Evolutionary conservation across 2,113 vertebrate species (phyloP), one percentile per base, ranked within the genome.

Genomic region (Corythoichthys haematopterus): DNA sequence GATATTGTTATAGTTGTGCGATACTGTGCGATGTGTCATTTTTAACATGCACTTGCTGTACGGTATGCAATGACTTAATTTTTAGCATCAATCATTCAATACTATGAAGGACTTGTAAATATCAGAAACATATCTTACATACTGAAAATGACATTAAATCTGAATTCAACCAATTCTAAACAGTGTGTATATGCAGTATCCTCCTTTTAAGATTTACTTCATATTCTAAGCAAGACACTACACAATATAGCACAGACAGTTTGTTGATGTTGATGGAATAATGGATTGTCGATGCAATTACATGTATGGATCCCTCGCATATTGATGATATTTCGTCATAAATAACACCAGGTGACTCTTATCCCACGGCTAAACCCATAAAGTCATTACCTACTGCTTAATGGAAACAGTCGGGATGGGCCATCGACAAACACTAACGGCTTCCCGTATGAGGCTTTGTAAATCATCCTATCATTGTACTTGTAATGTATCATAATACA

Each of bases 231-330:
- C 20, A 28, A 28, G 20, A 28, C 20, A 28, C 20, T 28, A 28
- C 20, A 28, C 20, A 28, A 28, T 28, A 28, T 28, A 28, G 20
- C 57, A 1, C 37, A 79, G 81, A 70, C 75, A 76, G 63, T 38
- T 63, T 68, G 68, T 50, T 84, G 76, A 79, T 75, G 57, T 53
- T 84, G 76, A 79, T 75, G 57, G 38, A 80, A 74, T 82, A 80
- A 81, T 75, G 60, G 36, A 40, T 66, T 71, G 69, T 70, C 20
- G 55, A 66, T 65, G 60, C 64, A 33, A 37, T 40, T 66, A 75
- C 68, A 47, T 61, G 64, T 38, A 2, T 65, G 69, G 72, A 75
- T 71, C 51, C 60, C 15, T 45, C 55, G 8, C 61, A 74, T 57
- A 71, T 77, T 78, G 65, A 77, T 80, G 51, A 46, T 46, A 71